Evolutionary conservation across 2,888 invertebrate genomes (phyloP).

Genomic region (Drosophila demipolita): DNA sequence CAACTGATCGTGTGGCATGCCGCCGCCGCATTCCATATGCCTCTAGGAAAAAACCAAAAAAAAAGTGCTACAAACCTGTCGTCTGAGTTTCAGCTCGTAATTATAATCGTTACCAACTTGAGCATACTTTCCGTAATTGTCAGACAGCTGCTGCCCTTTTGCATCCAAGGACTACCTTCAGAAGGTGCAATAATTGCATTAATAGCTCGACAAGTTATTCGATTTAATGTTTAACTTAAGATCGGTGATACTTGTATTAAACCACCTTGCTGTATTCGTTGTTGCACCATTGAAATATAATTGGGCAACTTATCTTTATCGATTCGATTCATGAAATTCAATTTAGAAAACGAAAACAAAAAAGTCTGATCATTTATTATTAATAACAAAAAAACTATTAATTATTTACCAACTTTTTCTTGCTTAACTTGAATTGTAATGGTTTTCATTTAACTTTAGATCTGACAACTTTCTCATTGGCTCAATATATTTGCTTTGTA

Average conservation of each 20-base stretch:
- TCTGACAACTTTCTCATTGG: too few relatives aligned
- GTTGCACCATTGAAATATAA: not conserved
- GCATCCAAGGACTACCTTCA: conserved; percentile 11
- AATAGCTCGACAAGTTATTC: conserved; percentile 40
- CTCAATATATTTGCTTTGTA: not conserved
- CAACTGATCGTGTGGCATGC: conserved; percentile 68
- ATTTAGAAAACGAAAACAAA: not conserved
- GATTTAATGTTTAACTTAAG: conserved; percentile 9
- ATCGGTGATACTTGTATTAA: not conserved
- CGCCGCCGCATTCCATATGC: conserved; percentile 59
- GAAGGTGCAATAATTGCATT: conserved; percentile 58
- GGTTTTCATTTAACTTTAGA: not conserved
- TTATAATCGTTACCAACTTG: conserved; percentile 43
- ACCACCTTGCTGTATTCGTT: not conserved
- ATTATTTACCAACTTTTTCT: not conserved
- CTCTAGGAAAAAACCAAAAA: conserved; percentile 24
- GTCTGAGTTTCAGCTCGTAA: conserved; percentile 32
- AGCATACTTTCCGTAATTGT: conserved; percentile 20
- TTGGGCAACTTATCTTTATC: not conserved
- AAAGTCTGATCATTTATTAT: not conserved
- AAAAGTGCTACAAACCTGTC: conserved; percentile 41
- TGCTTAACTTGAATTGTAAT: not conserved
- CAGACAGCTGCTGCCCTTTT: conserved; percentile 27
- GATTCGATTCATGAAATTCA: not conserved
- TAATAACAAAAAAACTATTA: not conserved